Evolutionary conservation across 2,113 vertebrate species (phyloP), one percentile per base, ranked within the genome.

Genomic region (Trochalopteron elliotii): DNA sequence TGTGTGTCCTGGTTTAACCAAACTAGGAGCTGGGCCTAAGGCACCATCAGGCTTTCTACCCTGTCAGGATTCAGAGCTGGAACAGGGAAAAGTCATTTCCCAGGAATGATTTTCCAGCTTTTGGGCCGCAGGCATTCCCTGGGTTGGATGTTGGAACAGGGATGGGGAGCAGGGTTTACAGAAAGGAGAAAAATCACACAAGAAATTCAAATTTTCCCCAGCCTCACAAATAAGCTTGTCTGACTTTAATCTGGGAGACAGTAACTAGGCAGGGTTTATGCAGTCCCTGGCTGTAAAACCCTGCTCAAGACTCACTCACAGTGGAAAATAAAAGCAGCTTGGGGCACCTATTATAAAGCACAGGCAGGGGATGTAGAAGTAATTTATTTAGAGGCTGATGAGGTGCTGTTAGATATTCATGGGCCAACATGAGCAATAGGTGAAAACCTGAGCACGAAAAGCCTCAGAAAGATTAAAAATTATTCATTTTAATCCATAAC

Each of bases 71-170:
- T 82, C 63, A 28, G 11, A 47, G n/a, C 2, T 9, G 50, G 63
- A 53, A 6, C 19, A 31, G 35, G 25, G 47, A 37, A 12, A 59
- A 55, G 31, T 4, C 2, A 21, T 70, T 52, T 35, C 35, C 33
- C 16, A 2, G 1, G 1, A 68, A 18, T 3, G 28, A 42, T 60
- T 80, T 68, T 53, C 31, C 81, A 82, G 72, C 67, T 39, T 55
- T 44, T 40, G 81, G 40, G 21, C 68, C 20, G 10, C 35, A 40
- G 59, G 11, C 9, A 39, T 35, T 49, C 52, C 56, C 88, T 23
- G 10, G 6, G 1, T 0, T 63, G 31, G 37, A 18, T 2, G 2
- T 3, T 71, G 50, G 28, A 35, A 44, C 1, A 1, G 0, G 9
- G 83, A 8, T 6, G 9, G 0, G 18, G 8, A 67, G 57, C 45